Conservation (phyloP, 2,797 vertebrate species). For the Schizopygopsis malacanthus region DNA sequence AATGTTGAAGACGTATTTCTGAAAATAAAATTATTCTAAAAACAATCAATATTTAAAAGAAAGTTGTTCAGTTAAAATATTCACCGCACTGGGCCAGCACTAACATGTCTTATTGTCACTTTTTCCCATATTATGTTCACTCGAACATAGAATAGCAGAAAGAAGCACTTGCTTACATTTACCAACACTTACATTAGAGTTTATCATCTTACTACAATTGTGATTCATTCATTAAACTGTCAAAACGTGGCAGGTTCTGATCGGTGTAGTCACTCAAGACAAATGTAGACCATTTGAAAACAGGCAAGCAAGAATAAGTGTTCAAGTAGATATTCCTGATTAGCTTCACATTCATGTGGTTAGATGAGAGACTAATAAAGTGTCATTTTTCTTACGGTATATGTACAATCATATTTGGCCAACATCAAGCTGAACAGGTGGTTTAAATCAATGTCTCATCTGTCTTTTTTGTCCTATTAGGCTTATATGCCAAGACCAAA, state of each 20-base stretch:
- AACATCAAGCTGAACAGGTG: background rate
- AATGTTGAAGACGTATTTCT: constrained; percentile 6
- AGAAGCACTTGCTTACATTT: background rate
- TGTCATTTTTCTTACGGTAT: background rate
- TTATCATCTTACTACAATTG: background rate
- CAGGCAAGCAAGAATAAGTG: constrained; percentile 32
- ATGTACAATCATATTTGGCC: background rate
- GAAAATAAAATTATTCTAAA: background rate
- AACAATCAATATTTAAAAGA: constrained; percentile 10
- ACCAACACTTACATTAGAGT: background rate
- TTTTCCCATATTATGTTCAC: constrained; percentile 15
- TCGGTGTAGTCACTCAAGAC: background rate
- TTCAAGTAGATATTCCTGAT: constrained; percentile 46
- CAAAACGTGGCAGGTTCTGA: background rate
- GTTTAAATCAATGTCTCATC: background rate
- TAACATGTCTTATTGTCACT: constrained; percentile 6
- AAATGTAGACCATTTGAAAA: background rate
- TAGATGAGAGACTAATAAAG: background rate
- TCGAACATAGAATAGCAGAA: background rate
- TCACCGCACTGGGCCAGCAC: background rate
- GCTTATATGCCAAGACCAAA: background rate
- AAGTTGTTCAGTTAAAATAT: background rate
- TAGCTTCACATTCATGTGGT: constrained; percentile 21
- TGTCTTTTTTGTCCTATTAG: background rate
- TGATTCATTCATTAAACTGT: constrained; percentile 27